Evolutionary conservation across 2,113 vertebrate species (phyloP).

Genomic region (Tragelaphus imberbis): DNA sequence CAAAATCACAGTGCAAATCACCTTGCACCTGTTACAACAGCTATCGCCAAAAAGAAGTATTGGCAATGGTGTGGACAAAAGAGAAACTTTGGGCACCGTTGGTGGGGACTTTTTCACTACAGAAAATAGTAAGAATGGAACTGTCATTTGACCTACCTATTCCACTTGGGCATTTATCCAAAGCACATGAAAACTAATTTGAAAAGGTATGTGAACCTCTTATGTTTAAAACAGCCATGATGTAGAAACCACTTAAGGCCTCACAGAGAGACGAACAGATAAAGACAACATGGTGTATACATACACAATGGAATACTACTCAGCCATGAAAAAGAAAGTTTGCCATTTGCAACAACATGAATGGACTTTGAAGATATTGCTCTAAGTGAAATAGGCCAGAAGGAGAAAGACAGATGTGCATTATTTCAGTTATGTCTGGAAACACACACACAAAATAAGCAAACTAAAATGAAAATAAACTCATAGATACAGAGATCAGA

Average conservation of each 20-base stretch:
- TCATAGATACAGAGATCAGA: neutral
- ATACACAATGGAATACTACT: neutral
- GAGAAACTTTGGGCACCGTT: accelerated
- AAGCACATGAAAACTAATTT: neutral
- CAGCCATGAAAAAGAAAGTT: neutral
- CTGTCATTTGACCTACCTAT: neutral
- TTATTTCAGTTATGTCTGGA: neutral
- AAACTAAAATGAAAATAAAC: neutral
- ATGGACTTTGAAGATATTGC: neutral
- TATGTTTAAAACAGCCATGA: neutral
- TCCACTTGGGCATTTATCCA: neutral
- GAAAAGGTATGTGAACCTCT: neutral
- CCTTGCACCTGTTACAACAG: neutral
- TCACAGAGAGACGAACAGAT: neutral
- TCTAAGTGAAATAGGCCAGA: neutral
- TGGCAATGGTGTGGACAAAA: neutral
- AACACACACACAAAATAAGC: too few relatives aligned
- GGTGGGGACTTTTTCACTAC: neutral
- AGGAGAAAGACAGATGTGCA: neutral
- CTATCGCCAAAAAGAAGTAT: neutral
- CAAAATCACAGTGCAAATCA: neutral
- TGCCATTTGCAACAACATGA: neutral
- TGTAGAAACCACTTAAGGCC: neutral
- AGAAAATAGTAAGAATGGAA: neutral
- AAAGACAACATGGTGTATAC: neutral